phyloP scores from a whole-genome alignment of 1,140 invertebrate genomes.

The Frieseomelitta varia region DNA sequence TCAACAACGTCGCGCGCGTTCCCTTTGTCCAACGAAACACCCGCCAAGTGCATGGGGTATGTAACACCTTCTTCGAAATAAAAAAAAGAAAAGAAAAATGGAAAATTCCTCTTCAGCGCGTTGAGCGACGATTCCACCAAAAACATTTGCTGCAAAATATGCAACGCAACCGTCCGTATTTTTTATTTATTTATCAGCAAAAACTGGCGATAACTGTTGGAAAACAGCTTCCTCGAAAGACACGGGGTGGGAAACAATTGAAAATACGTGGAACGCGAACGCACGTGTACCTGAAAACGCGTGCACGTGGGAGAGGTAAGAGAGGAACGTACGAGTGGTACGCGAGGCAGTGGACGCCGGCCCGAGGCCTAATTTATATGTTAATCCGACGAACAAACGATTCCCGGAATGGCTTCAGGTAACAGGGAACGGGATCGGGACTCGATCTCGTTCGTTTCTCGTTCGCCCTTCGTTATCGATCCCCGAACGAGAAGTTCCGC shows the following conservation, averaged over 20 bases:
- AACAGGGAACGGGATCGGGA: conserved; percentile 41
- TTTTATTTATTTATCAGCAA: background rate
- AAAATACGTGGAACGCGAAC: background rate
- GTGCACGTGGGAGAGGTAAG: background rate
- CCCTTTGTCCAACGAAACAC: too few species aligned
- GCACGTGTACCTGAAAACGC: background rate
- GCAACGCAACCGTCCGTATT: background rate
- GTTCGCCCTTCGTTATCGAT: conserved; percentile 47
- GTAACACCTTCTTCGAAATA: too few species aligned
- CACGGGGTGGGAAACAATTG: conserved; percentile 4
- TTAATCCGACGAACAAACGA: conserved; percentile 49
- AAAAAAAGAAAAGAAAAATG: too few species aligned
- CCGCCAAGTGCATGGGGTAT: too few species aligned
- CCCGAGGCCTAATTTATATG: conserved; percentile 54
- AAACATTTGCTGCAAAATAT: background rate
- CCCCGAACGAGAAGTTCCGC: conserved; percentile 39
- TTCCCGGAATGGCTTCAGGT: conserved; percentile 47
- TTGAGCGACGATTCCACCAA: background rate
- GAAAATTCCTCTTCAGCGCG: background rate
- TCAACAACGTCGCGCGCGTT: background rate
- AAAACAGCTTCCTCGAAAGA: background rate
- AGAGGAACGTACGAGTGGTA: background rate
- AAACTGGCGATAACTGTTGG: background rate
- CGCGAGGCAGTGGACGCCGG: background rate
- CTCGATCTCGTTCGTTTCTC: conserved; percentile 45